A percentile compares a stretch with the other conserved stretches of the same genome.
phyloP scores from a whole-genome alignment of 2,888 invertebrate species.

The Ophion costatus region DNA sequence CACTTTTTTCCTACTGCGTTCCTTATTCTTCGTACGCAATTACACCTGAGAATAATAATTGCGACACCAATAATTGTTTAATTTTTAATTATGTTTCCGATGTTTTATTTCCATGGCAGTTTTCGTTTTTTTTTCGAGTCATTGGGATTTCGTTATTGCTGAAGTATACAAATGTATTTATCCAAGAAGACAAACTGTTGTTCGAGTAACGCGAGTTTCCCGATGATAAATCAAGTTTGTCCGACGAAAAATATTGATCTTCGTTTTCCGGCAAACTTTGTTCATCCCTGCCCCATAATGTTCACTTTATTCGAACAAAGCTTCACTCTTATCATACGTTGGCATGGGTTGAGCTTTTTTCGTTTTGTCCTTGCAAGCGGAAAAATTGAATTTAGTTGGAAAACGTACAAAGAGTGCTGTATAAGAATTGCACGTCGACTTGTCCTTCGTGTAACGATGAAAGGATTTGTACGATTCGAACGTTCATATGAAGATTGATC shows the following conservation, averaged over 20 bases:
- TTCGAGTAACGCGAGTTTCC: not conserved
- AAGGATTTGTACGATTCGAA: not conserved
- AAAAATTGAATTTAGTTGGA: not conserved
- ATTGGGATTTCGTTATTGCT: not conserved
- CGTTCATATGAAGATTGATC: not conserved
- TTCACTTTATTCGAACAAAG: not conserved
- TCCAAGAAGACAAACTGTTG: not conserved
- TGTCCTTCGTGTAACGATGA: not conserved
- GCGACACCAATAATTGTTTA: not conserved
- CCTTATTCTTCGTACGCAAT: not conserved
- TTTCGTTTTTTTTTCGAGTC: conserved; percentile 41
- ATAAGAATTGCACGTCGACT: not conserved
- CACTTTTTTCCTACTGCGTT: not conserved
- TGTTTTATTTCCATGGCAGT: conserved; percentile 67
- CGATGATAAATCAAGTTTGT: not conserved
- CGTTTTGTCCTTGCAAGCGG: not conserved
- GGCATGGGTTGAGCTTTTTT: not conserved
- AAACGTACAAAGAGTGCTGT: not conserved
- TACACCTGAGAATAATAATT: not conserved
- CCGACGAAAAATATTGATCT: not conserved
- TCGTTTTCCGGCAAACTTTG: not conserved
- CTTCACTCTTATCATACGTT: not conserved
- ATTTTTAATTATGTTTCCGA: conserved; percentile 63
- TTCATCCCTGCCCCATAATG: not conserved
- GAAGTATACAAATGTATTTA: conserved; percentile 5